Evolutionary conservation across 2,113 vertebrate genomes (phyloP), one percentile per base, ranked within the genome.

Genomic region (Planiliza haematocheilus): DNA sequence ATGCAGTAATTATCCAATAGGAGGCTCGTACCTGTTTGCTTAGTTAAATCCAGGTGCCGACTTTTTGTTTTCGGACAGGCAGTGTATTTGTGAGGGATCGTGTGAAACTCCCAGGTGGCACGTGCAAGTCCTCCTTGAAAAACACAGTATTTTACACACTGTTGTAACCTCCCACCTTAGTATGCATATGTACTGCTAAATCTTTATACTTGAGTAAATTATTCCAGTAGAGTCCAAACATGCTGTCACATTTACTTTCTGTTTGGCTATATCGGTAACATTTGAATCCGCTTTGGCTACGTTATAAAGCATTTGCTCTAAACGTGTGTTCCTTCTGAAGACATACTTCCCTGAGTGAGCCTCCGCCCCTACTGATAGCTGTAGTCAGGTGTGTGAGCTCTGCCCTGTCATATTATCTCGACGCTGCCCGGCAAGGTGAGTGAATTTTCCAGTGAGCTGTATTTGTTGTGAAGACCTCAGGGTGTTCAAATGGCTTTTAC

Each of bases 341-440:
- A 30, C 3, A 5, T 30, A 30, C 24, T 30, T 30, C 24, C 24
- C 24, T 30, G 24, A 30, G 3, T 30, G 24, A 36, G 50, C 0
- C 72, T 56, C 80, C 79, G 2, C 87, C 88, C 82, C 16, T n/a
- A n/a, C 43, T 7, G 1, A 5, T 53, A 75, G 9, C 34, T 76
- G 62, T 53, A 16, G 8, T 45, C 72, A 77, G 72, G 53, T 50
- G 60, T 1, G 20, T 8, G 18, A 46, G 64, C 14, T 7, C 38
- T 11, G 41, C 65, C 21, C 37, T 16, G 52, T 73, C 82, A 85
- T 74, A 79, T 58, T 38, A 7, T 46, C 41, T 11, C 12, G 0
- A 16, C 45, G 49, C 39, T 51, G 36, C 38, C 24, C 7, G 48
- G 42, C 17, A 21, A 74, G 87, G 90, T 90, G 59, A 86, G 88